Conservation (phyloP, 2,888 invertebrate species). For the Diloba caeruleocephala region DNA sequence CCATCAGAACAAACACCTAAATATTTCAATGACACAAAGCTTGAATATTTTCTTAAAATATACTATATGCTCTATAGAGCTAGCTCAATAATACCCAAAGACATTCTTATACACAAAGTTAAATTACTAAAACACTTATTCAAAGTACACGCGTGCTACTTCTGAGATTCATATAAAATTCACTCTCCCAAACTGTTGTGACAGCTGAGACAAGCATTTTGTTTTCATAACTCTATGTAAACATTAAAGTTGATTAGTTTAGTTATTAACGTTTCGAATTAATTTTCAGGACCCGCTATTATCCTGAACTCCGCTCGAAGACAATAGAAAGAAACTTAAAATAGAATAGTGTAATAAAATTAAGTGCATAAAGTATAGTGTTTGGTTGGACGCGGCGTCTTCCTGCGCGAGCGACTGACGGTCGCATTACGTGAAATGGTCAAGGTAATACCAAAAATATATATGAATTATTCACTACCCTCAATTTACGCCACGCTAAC, state of each 20-base stretch:
- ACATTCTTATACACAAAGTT: constrained; percentile 26
- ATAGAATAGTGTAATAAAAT: constrained; percentile 69
- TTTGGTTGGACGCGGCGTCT: constrained; percentile 69
- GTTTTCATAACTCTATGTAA: constrained; percentile 44
- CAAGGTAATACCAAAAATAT: constrained; percentile 83
- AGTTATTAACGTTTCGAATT: constrained; percentile 69
- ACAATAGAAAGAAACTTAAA: constrained; percentile 73
- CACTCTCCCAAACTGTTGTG: constrained; percentile 33
- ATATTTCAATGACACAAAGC: constrained; percentile 9
- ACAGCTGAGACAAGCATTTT: constrained; percentile 49
- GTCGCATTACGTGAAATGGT: constrained; percentile 86
- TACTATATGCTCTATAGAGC: constrained; percentile 6
- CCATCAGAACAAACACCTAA: constrained; percentile 3
- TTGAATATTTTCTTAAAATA: constrained; percentile 1
- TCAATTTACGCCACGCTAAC: constrained; percentile 83
- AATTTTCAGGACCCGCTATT: constrained; percentile 84
- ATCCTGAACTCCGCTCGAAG: constrained; percentile 83
- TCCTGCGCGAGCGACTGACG: constrained; percentile 71
- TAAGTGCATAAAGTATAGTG: constrained; percentile 74
- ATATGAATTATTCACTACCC: constrained; percentile 83
- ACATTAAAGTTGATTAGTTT: constrained; percentile 58
- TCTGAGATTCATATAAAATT: constrained; percentile 39
- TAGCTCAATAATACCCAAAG: constrained; percentile 6
- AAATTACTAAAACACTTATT: constrained; percentile 28
- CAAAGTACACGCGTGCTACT: constrained; percentile 43